Conservation (phyloP, 2,113 vertebrate species). For the Saguinus midas region DNA sequence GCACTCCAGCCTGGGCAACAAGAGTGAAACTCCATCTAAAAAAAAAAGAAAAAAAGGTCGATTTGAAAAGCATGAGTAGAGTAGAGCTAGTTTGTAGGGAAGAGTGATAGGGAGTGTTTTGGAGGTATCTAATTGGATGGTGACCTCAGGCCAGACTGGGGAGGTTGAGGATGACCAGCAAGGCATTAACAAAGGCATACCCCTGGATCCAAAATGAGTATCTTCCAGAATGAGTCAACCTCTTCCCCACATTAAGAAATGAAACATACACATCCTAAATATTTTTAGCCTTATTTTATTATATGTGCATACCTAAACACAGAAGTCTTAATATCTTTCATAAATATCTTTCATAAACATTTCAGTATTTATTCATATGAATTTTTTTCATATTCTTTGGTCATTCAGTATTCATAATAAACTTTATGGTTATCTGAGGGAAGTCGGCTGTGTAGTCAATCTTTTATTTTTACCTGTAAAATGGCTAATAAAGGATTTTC, state of each 20-base stretch:
- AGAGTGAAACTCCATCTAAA: too few relatives aligned
- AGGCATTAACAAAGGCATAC: neutral
- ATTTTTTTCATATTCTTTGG: slow-evolving; percentile 81
- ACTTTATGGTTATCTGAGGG: slow-evolving; percentile 72
- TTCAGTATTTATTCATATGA: slow-evolving; percentile 72
- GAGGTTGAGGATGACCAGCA: neutral
- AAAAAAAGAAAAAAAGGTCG: neutral
- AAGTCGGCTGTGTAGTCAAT: slow-evolving; percentile 71
- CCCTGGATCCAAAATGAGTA: neutral
- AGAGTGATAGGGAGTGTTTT: neutral
- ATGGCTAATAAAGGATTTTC: slow-evolving; percentile 73
- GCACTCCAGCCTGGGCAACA: too few relatives aligned
- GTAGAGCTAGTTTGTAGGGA: neutral
- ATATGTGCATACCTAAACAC: slow-evolving; percentile 81
- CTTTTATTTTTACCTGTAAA: slow-evolving; percentile 70
- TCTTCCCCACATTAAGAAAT: slow-evolving; percentile 40
- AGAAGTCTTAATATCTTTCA: slow-evolving; percentile 76
- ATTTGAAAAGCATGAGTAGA: neutral
- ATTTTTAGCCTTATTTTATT: slow-evolving; percentile 75
- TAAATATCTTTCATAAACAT: slow-evolving; percentile 81
- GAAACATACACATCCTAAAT: slow-evolving; percentile 38
- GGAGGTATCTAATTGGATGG: neutral
- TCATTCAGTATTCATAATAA: slow-evolving; percentile 72
- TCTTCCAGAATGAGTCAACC: neutral
- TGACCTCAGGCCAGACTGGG: neutral